Conservation (phyloP, 2,113 vertebrate genomes). For the Microcebus griseorufus region DNA sequence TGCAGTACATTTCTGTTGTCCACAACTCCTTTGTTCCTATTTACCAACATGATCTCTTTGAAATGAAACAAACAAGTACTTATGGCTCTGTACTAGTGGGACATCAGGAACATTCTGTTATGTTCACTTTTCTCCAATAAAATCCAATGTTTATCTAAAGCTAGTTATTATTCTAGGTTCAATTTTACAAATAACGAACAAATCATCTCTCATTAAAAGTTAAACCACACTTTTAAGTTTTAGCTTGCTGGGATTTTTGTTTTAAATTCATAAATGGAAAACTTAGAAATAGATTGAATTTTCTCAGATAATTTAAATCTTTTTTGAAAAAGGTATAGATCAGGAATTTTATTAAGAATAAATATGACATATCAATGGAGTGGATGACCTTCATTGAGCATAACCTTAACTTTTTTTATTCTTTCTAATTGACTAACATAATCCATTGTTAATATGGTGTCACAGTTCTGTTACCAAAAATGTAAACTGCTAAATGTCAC, state of each 20-base stretch:
- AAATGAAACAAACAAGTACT: neutral
- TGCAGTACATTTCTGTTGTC: neutral
- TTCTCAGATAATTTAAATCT: neutral
- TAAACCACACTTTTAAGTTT: neutral
- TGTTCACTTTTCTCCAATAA: neutral
- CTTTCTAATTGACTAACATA: neutral
- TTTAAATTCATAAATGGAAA: neutral
- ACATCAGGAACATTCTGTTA: neutral
- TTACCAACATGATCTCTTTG: neutral
- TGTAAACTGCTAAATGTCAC: neutral
- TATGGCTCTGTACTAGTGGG: neutral
- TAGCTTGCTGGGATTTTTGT: neutral
- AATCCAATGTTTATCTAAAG: neutral
- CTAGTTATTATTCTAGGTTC: neutral
- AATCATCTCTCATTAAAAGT: neutral
- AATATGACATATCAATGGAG: neutral
- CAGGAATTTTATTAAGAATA: neutral
- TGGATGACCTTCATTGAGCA: neutral
- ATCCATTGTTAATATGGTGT: neutral
- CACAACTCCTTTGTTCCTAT: neutral
- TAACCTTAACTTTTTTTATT: neutral
- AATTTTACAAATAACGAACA: neutral
- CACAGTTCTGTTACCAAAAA: neutral
- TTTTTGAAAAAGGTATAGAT: neutral
- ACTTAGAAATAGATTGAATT: neutral